Evolutionary conservation across 1,140 invertebrate genomes (phyloP).

Genomic region (Neodiprion pinetum): DNA sequence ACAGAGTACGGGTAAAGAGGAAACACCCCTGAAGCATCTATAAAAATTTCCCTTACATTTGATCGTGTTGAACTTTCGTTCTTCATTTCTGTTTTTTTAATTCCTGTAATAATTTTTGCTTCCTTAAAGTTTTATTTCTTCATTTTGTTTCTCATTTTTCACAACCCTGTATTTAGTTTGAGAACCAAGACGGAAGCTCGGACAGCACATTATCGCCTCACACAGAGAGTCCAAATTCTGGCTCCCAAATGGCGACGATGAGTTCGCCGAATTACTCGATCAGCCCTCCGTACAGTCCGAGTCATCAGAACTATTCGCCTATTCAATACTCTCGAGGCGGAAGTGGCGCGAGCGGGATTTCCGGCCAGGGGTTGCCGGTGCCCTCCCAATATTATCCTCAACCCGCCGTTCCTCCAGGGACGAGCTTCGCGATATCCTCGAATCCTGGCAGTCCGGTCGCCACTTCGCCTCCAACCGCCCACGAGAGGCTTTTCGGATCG

Average conservation of each 20-base stretch:
- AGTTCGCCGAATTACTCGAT: slow-evolving; percentile 50
- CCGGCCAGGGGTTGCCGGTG: slow-evolving; percentile 27
- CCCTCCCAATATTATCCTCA: slow-evolving; percentile 23
- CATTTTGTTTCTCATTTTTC: slow-evolving; percentile 10
- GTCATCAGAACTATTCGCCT: slow-evolving; percentile 30
- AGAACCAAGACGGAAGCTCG: slow-evolving; percentile 50
- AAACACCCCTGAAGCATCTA: background rate
- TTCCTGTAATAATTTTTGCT: slow-evolving; percentile 21
- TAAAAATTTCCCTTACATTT: slow-evolving; percentile 1
- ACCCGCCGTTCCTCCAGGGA: background rate
- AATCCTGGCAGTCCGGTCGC: slow-evolving; percentile 29
- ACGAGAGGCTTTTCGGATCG: slow-evolving; percentile 57
- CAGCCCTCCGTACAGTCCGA: slow-evolving; percentile 49
- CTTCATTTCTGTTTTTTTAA: slow-evolving; percentile 16
- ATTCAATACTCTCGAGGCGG: slow-evolving; percentile 27
- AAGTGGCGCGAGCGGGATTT: slow-evolving; percentile 13
- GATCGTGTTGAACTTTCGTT: background rate
- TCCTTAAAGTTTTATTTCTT: background rate
- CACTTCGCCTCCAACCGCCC: slow-evolving; percentile 42
- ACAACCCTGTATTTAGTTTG: slow-evolving; percentile 39
- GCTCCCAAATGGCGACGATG: slow-evolving; percentile 38
- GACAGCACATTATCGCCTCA: slow-evolving; percentile 52
- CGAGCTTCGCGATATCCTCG: background rate
- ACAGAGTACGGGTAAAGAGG: slow-evolving; percentile 51
- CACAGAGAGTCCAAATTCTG: slow-evolving; percentile 48